Evolutionary conservation across 2,888 invertebrate species (phyloP), one percentile per base, ranked within the genome.

Genomic region (Bombylius discolor): DNA sequence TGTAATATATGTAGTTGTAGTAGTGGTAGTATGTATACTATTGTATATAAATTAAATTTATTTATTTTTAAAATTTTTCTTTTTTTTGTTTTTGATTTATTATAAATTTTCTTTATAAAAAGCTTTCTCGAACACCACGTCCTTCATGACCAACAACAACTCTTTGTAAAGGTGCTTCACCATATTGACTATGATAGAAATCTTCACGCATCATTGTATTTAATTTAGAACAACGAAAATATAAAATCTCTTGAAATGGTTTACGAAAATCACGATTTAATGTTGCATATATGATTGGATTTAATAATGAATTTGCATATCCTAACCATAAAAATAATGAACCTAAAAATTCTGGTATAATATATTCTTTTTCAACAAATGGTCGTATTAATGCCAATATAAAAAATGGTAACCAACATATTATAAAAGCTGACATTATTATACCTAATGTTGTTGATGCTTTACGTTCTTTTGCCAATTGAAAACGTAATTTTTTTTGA

Each of bases 361-460:
- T 78, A 60, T 84, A 83, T 59, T 83, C 78, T 42, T 64, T 73
- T 58, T 71, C 73, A n/a, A 91, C 79, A 70, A 95, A 93, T 23
- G 95, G 94, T 65, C 90, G 79, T 54, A 95, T 83, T 58, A 98
- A 78, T 5, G 97, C 96, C 59, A 97, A 78, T 52, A 95, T 90
- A 75, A 97, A 96, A 77, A 97, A 97, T 13, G 96, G 96, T 61
- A 96, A 77, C 95, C 95, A 95, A 73, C 94, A 95, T 62, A 92
- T 78, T 32, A 89, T 89, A 69, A 95, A 95, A 8, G 92, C 91
- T 65, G 90, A 91, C 94, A 95, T 94, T 60, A 95, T 94, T 61
- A 95, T 93, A 52, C 96, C 96, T 60, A 97, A 78, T 0, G 96
- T 96, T n/a, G 94, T 94, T 60, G 93, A 94, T 23, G 96, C 96